Base-by-base conservation (phyloP, 2,797 vertebrate genomes). In the Lepus townsendii region DNA sequence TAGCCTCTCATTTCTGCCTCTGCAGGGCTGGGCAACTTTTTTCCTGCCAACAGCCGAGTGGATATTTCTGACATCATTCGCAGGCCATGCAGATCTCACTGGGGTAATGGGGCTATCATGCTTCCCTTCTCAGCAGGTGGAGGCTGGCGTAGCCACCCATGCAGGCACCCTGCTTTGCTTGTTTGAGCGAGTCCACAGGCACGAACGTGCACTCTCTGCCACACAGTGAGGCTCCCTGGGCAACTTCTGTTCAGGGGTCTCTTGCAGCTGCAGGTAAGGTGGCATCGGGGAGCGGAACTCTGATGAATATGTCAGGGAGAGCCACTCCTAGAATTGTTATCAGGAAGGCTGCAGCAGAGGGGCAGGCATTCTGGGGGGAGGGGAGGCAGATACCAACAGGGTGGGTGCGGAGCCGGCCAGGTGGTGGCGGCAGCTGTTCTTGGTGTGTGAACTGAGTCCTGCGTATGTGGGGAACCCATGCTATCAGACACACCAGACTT, bases 131-230 rank as follows among this genome's bases (percentile, higher is more conserved):
- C 57, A 32, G 42, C 27, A 2, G 47, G 65, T 0, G 24, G 47
- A 95, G 94, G 76, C 73, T 91, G 91, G 69, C 82, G 97, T 86
- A 97, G 96, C 96, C 95, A 97, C 96, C 97, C 96, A 91, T 88
- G 94, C 94, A 92, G 96, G 93, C 83, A 93, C 87, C 88, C 94
- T 95, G n/a, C 2, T 89, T 92, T 96, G 96, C 95, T 95, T 92
- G 91, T 95, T 95, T 94, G 93, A 95, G 91, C 57, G 93, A 90
- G 95, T 95, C 87, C 95, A 96, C 96, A 95, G 96, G 97, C 96
- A 94, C 94, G 95, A 94, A 96, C 27, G 42, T 69, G 83, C 62
- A 83, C 42, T 88, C 24, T 97, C 96, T 96, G 95, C 94, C 88
- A 88, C 91, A 94, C 90, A 97, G 90, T 92, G 96, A 89, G 93